Base-by-base conservation (phyloP, 2,888 invertebrate species). In the Ommatoiulus sabulosus region DNA sequence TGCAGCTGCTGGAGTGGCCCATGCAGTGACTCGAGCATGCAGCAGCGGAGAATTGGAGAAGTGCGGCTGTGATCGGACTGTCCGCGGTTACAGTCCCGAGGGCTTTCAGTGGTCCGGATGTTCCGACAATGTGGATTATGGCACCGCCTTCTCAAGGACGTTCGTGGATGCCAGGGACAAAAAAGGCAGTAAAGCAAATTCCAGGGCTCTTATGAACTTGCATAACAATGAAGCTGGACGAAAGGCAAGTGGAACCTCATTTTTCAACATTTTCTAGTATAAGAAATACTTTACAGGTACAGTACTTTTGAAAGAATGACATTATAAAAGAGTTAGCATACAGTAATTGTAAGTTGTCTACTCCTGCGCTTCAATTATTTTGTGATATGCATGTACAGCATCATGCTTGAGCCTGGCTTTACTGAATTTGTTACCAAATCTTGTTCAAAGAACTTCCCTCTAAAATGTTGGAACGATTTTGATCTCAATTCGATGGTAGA, bases 171-270 rank as follows among this genome's bases (percentile, higher is more conserved):
- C 91, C 24, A 89, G 91, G 44, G 92, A 92, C 87, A 89, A 91
- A 43, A 89, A 90, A 46, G 89, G 88, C 8, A 90, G 90, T 87
- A 90, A 90, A 89, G 90, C 90, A 20, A 90, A 90, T 80, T 90
- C 92, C n/a, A 90, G 91, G 80, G 91, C 91, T 84, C 91, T 92
- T 48, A 92, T 93, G 92, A 93, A 92, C 90, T 90, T 93, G 20
- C 93, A 93, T 90, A 93, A 93, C 90, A 93, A 93, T 91, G 92
- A 93, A 90, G 93, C 92, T 24, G 93, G 93, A 10, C 90, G 93
- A 88, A 92, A 92, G 91, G 93, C 93, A 90, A 84, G 84, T 44
- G 8, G 4, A 12, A 4, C 0, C 4, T 57, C 15, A 48, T 48
- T 48, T 48, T 48, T 10, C 48, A 48, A 10, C 12, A 48, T 48